Percentiles rank a stretch among this genome's conserved stretches.
Evolutionary conservation across 2,797 vertebrate genomes (phyloP).

Genomic region (Columba guinea): DNA sequence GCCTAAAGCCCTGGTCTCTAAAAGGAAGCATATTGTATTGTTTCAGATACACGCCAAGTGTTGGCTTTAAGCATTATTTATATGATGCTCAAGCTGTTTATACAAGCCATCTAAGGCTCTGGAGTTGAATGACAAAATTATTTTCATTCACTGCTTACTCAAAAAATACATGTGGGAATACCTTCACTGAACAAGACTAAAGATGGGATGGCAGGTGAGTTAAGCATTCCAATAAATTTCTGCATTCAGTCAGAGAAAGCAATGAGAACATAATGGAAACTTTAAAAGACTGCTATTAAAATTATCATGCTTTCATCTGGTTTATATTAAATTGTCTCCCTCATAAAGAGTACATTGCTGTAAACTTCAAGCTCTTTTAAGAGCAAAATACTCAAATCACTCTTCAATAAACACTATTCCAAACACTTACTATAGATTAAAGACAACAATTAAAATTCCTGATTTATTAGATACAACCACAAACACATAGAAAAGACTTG

Average conservation of each 20-base stretch:
- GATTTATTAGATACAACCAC: slow-evolving; percentile 52
- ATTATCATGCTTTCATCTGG: slow-evolving; percentile 51
- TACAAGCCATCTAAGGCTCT: not conserved
- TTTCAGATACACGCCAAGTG: not conserved
- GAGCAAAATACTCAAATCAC: slow-evolving; percentile 45
- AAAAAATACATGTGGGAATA: not conserved
- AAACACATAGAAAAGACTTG: slow-evolving; percentile 5
- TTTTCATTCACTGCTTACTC: not conserved
- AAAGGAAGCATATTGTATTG: not conserved
- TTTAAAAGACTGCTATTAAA: slow-evolving; percentile 56
- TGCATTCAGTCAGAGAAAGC: not conserved
- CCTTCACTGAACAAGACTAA: not conserved
- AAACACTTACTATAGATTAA: slow-evolving; percentile 50
- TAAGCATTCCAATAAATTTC: not conserved
- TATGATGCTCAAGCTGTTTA: not conserved
- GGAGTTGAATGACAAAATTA: not conserved
- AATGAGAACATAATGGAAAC: slow-evolving; percentile 6
- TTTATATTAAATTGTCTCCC: slow-evolving; percentile 37
- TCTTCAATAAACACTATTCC: slow-evolving; percentile 60
- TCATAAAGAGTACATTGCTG: slow-evolving; percentile 24
- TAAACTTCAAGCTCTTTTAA: slow-evolving; percentile 51
- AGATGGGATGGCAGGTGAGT: not conserved
- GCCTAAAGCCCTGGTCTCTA: not conserved
- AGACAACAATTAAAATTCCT: slow-evolving; percentile 63
- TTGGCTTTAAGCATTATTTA: not conserved